Conservation (phyloP, 2,113 vertebrate species). For the Piprites chloris region DNA sequence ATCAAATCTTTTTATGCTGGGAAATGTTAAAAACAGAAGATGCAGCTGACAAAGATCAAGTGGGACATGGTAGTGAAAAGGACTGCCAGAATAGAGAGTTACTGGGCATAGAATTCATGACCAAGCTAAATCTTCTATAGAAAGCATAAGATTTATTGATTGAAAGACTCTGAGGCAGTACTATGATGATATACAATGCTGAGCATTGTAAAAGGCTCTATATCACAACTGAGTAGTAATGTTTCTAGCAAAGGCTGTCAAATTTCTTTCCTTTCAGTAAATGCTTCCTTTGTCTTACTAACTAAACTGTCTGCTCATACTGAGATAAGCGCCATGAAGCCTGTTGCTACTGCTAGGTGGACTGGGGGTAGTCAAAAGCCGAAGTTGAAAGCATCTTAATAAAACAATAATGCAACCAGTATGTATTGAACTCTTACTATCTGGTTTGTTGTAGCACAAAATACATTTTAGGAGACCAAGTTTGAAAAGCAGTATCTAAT, state of each 20-base stretch:
- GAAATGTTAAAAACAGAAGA: not conserved
- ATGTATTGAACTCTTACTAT: not conserved
- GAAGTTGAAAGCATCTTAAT: not conserved
- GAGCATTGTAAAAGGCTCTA: not conserved
- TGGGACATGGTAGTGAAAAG: not conserved
- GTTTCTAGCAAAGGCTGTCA: not conserved
- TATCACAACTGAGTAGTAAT: not conserved
- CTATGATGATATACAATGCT: not conserved
- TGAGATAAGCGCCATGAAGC: not conserved
- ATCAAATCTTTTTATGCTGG: not conserved
- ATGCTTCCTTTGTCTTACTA: not conserved
- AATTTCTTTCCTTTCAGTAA: not conserved
- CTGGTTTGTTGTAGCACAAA: not conserved
- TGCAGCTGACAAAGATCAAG: not conserved
- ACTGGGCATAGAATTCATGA: not conserved
- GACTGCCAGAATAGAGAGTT: not conserved
- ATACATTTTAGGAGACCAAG: not conserved
- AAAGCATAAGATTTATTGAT: not conserved
- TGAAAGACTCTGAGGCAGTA: not conserved
- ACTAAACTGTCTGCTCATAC: not conserved
- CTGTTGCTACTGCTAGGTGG: not conserved
- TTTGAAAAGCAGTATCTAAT: not conserved
- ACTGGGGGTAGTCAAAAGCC: not conserved
- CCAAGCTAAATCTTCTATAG: not conserved
- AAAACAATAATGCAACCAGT: not conserved